Evolutionary conservation across 2,888 invertebrate species (phyloP).

Genomic region (Bugulina stolonifera): DNA sequence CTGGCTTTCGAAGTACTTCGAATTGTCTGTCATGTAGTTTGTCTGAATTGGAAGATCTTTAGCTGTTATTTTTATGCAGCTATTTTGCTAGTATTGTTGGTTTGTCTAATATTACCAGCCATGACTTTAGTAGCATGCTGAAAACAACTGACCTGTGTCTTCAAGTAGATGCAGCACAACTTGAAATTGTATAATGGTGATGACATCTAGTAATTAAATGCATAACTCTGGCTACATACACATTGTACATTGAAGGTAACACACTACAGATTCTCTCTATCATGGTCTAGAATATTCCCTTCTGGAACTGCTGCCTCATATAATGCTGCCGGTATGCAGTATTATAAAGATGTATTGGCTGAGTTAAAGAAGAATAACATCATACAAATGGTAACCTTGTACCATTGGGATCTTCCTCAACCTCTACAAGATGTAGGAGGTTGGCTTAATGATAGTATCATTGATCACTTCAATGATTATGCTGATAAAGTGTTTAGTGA

Average conservation of each 20-base stretch:
- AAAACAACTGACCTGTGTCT: neutral
- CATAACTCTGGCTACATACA: too few relatives aligned
- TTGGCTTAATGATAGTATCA: slow-evolving; percentile 36
- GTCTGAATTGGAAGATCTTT: too few relatives aligned
- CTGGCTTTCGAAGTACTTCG: too few relatives aligned
- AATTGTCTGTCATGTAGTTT: too few relatives aligned
- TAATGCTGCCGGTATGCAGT: slow-evolving; percentile 65
- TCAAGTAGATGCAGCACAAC: too few relatives aligned
- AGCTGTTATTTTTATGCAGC: too few relatives aligned
- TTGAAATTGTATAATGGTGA: too few relatives aligned
- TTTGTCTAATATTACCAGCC: too few relatives aligned
- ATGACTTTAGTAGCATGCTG: too few relatives aligned
- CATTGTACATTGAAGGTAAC: neutral
- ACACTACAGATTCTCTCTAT: slow-evolving; percentile 47
- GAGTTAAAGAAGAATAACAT: slow-evolving; percentile 60
- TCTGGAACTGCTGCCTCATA: slow-evolving; percentile 50
- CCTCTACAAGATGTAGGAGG: slow-evolving; percentile 40
- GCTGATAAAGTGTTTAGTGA: slow-evolving; percentile 35
- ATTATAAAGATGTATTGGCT: slow-evolving; percentile 68
- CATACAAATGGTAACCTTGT: slow-evolving; percentile 58
- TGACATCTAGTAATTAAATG: too few relatives aligned
- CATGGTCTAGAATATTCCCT: slow-evolving; percentile 69
- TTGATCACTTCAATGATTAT: slow-evolving; percentile 38
- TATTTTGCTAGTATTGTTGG: too few relatives aligned
- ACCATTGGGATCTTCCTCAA: slow-evolving; percentile 36